Base-by-base conservation (phyloP, 2,888 invertebrate species). In the Trissolcus brochymenae region DNA sequence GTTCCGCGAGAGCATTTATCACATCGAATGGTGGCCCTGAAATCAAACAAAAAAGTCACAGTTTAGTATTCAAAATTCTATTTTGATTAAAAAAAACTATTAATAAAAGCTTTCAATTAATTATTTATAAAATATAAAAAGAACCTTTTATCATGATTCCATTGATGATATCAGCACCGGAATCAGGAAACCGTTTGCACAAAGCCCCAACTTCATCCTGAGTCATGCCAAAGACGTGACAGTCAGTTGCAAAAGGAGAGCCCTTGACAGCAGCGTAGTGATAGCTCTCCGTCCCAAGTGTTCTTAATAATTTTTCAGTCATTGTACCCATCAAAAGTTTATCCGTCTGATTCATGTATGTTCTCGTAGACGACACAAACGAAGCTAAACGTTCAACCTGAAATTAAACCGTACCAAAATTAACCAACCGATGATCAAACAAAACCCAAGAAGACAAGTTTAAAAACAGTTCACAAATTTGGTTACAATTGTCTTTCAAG, bases 261-360 rank as follows among this genome's bases (percentile, higher is more conserved):
- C 94, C 95, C 90, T 95, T 95, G 56, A 95, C 93, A 76, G 94
- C 95, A 82, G 94, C 91, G 89, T 96, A 96, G 76, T 93, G 92
- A 87, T 91, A 93, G 81, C 91, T 92, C 80, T 93, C 93, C 73
- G 81, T 86, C 68, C 87, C 88, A 68, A 90, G 83, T 71, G 90
- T 82, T 82, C 87, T 89, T 67, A 89, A 79, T 76, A 84, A 79
- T 81, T 85, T 85, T 77, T 85, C 84, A 64, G 84, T 76, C 80
- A 83, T 81, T 65, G 76, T 65, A 49, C 43, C 51, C 65, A 51
- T 46, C 56, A 66, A 61, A 49, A 43, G 13, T 49, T 66, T 56
- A 40, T 6, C 53, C 21, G 54, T 35, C 40, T 68, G 53, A 64
- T 41, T 64, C 62, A 68, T 68, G 25, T 60, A 67, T 35, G 50